Conservation (phyloP, 1,140 invertebrate genomes). For the Cephus cinctus region DNA sequence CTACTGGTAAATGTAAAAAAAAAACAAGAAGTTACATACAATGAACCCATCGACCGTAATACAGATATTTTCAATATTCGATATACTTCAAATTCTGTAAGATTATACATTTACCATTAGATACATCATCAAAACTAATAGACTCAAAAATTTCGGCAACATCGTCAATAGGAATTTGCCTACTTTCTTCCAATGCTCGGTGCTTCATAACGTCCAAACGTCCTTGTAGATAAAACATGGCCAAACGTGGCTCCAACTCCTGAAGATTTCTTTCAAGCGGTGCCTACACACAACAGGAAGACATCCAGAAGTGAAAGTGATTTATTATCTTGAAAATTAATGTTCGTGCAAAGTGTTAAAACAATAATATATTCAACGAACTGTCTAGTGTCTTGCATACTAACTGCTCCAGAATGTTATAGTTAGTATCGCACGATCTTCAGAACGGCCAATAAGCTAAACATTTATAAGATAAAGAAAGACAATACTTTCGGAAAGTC, state of each 20-base stretch:
- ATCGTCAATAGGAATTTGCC: constrained; percentile 56
- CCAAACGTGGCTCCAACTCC: constrained; percentile 37
- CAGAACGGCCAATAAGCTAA: no score
- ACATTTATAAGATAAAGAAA: no score
- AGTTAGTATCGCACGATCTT: no score
- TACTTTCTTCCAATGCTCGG: constrained; percentile 49
- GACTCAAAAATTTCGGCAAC: constrained; percentile 60
- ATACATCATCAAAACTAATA: constrained; percentile 55
- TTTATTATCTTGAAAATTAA: no score
- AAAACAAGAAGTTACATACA: constrained; percentile 5
- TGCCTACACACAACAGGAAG: no score
- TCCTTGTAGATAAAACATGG: constrained; percentile 41
- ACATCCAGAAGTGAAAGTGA: no score
- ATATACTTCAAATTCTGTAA: background rate
- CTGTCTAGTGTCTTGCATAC: no score
- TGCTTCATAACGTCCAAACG: constrained; percentile 45
- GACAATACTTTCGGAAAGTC: no score
- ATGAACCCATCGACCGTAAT: background rate
- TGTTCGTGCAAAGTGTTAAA: no score
- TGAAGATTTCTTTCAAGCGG: constrained; percentile 37
- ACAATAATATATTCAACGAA: no score
- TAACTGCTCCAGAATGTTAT: no score
- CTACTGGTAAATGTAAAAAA: constrained; percentile 21
- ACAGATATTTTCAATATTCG: constrained; percentile 1
- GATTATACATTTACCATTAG: constrained; percentile 46